Conservation (phyloP, 1,140 invertebrate species). For the Hypsibius dujardini region DNA sequence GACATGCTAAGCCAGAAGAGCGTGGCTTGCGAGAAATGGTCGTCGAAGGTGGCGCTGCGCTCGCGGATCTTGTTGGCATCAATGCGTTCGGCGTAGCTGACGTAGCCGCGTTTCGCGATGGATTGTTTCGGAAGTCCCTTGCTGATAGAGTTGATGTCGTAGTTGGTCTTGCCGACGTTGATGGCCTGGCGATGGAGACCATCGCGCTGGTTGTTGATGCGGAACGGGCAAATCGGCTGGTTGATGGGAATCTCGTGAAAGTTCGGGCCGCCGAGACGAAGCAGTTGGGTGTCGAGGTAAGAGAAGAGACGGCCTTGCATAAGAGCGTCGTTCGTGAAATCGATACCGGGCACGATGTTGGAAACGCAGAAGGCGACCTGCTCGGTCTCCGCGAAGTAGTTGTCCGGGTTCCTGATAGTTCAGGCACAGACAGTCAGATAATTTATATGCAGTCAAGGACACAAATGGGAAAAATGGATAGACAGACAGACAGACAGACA, state of each 20-base stretch:
- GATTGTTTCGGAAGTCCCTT: not conserved
- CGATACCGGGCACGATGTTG: slow-evolving; percentile 72
- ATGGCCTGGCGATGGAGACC: slow-evolving; percentile 41
- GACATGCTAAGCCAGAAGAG: slow-evolving; percentile 9
- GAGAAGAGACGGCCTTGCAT: slow-evolving; percentile 64
- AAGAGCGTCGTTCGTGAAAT: slow-evolving; percentile 26
- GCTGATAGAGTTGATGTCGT: slow-evolving; percentile 15
- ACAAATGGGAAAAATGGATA: too few relatives aligned
- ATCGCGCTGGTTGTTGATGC: slow-evolving; percentile 68
- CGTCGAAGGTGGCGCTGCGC: not conserved
- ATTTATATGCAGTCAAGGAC: too few relatives aligned
- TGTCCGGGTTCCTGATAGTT: slow-evolving; percentile 49
- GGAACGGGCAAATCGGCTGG: slow-evolving; percentile 50
- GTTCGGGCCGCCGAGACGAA: slow-evolving; percentile 69
- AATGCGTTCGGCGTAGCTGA: not conserved
- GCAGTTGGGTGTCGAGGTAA: slow-evolving; percentile 81
- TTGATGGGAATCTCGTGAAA: slow-evolving; percentile 87
- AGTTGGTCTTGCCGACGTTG: slow-evolving; percentile 30
- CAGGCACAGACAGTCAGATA: too few relatives aligned
- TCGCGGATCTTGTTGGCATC: not conserved
- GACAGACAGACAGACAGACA: too few relatives aligned
- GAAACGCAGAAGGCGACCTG: slow-evolving; percentile 82
- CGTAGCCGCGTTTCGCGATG: not conserved
- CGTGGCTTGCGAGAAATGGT: slow-evolving; percentile 12
- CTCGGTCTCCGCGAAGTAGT: slow-evolving; percentile 86